These are phyloP conservation scores for Nymphalis c-album DNA, from an alignment of 2,888 invertebrate genomes.

Conservation along the genomic window DNA sequence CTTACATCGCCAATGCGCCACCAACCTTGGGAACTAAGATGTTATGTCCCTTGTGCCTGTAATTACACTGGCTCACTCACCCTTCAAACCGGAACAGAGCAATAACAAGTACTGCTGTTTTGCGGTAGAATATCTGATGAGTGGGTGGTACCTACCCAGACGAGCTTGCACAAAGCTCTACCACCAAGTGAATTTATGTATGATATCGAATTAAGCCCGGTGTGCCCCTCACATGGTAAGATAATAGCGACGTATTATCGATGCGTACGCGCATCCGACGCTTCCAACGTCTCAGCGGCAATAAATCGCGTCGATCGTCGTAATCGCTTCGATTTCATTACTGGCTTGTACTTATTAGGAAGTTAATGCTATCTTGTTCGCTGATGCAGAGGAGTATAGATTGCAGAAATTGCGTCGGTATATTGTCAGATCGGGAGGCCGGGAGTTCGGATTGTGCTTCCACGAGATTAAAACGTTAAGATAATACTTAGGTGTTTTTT, in stretches of 20 bases:
- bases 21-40: no score
- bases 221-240: slow-evolving; percentile 46
- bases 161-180: no score
- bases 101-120: no score
- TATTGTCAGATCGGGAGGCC: slow-evolving; percentile 4
- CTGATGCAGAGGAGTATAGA: slow-evolving; percentile 16
- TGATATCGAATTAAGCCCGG: slow-evolving; percentile 27
- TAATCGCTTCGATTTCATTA: slow-evolving; percentile 71
- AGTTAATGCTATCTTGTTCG: slow-evolving; percentile 37
- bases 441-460: neutral
- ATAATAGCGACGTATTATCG: slow-evolving; percentile 69
- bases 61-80: no score
- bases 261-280: slow-evolving; percentile 61
- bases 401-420: slow-evolving; percentile 10
- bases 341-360: slow-evolving; percentile 56
- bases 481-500: no score
- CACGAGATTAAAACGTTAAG: neutral
- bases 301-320: slow-evolving; percentile 70
- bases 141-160: no score
- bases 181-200: no score
- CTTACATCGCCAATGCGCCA: no score
- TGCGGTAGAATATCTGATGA: no score
- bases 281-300: slow-evolving; percentile 56
- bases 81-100: no score
- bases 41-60: no score